phyloP scores from a whole-genome alignment of 2,113 vertebrate genomes.

The Choloepus hoffmanni region DNA sequence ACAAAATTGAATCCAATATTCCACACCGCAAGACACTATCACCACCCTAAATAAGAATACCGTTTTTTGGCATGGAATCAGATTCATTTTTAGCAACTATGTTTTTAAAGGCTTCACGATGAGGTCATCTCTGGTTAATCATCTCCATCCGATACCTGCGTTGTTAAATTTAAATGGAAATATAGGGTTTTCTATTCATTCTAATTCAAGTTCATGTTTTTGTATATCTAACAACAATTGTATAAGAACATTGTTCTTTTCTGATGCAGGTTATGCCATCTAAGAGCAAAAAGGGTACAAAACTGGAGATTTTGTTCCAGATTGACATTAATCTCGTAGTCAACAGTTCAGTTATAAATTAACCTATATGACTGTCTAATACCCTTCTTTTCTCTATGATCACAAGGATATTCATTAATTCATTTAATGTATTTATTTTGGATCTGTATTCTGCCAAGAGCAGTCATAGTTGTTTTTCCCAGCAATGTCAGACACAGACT shows the following conservation, averaged over 20 bases:
- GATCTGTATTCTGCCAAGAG: not conserved
- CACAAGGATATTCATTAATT: not conserved
- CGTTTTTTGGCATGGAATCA: not conserved
- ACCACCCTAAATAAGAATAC: not conserved
- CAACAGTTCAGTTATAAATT: not conserved
- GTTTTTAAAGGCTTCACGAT: not conserved
- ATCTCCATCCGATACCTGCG: not conserved
- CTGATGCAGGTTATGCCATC: not conserved
- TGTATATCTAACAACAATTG: not conserved
- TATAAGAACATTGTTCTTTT: not conserved
- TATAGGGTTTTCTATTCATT: not conserved
- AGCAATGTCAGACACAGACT: not conserved
- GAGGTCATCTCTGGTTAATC: not conserved
- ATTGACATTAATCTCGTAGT: not conserved
- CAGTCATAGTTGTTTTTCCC: not conserved
- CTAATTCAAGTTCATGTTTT: slow-evolving; percentile 6
- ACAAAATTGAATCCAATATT: not conserved
- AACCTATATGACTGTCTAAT: not conserved
- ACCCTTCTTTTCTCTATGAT: not conserved
- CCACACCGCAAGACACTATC: not conserved
- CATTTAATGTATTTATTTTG: not conserved
- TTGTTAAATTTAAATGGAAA: slow-evolving; percentile 25
- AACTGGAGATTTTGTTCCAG: not conserved
- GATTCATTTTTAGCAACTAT: not conserved
- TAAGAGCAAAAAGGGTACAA: not conserved